A percentile compares a stretch with the other conserved stretches of the same genome.
These are phyloP conservation scores for Ptychochromis oligacanthus DNA, from an alignment of 2,113 vertebrate species.

Conservation along the genomic window DNA sequence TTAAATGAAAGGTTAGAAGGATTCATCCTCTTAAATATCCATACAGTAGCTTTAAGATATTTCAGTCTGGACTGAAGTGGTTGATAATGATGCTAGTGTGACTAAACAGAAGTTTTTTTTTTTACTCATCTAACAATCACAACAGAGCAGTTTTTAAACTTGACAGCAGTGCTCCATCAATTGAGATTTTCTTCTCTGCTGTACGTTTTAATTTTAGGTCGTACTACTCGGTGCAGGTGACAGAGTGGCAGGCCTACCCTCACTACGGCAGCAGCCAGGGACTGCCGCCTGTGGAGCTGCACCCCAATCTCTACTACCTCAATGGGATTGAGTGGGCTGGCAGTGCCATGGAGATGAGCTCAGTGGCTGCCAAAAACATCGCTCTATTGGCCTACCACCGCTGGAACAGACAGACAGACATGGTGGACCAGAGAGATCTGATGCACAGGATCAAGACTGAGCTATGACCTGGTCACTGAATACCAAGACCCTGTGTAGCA, in stretches of 20 bases:
- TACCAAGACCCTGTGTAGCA: neutral
- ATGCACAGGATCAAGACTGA: constrained; percentile 98
- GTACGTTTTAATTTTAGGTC: constrained; percentile 70
- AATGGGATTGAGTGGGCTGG: constrained; percentile 93
- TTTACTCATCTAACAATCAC: neutral
- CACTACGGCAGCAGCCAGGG: constrained; percentile 80
- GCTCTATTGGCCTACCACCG: constrained; percentile 94
- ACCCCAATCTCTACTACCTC: constrained; percentile 93
- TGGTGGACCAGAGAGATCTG: constrained; percentile 96
- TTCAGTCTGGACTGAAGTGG: too few species aligned
- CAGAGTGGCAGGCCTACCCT: constrained; percentile 90
- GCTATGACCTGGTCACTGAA: constrained; percentile 79
- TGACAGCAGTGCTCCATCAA: neutral
- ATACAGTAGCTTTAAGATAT: too few species aligned
- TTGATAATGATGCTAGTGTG: too few species aligned
- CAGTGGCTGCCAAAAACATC: constrained; percentile 94
- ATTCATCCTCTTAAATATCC: too few species aligned
- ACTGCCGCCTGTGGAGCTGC: constrained; percentile 88
- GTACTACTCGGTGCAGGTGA: constrained; percentile 95
- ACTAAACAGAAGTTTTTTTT: neutral
- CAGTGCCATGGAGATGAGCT: constrained; percentile 95
- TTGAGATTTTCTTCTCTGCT: neutral
- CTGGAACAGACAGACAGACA: constrained; percentile 92
- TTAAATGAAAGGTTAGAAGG: too few species aligned
- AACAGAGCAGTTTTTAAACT: neutral